phyloP scores from a whole-genome alignment of 2,888 invertebrate species.

The Siphlonurus alternatus region DNA sequence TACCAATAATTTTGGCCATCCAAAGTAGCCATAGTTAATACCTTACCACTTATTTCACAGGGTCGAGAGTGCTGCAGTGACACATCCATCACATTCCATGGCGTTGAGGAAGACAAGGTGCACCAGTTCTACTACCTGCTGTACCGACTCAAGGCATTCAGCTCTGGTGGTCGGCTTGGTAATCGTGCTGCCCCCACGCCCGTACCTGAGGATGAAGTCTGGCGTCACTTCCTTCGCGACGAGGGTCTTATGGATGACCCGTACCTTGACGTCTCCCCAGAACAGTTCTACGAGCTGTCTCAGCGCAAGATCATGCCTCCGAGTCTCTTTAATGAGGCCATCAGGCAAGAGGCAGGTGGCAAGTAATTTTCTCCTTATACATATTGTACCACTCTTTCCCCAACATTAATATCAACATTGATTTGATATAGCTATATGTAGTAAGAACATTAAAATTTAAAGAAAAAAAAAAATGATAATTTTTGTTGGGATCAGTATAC shows the following conservation, averaged over 20 bases:
- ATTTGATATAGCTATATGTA: no score
- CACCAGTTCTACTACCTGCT: conserved; percentile 34
- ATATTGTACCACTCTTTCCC: background rate
- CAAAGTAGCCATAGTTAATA: no score
- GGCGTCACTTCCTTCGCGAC: conserved; percentile 29
- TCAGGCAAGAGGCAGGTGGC: background rate
- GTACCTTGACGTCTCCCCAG: conserved; percentile 26
- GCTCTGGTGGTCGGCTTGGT: conserved; percentile 25
- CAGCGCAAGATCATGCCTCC: conserved; percentile 23
- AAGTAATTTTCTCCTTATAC: background rate
- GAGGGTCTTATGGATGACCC: conserved; percentile 18
- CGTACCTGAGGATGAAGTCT: conserved; percentile 30
- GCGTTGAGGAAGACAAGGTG: conserved; percentile 33
- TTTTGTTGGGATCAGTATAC: no score
- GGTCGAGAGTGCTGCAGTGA: conserved; percentile 33
- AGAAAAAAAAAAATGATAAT: no score
- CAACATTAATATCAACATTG: no score
- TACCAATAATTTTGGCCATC: no score
- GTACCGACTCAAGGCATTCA: conserved; percentile 32
- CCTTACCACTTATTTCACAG: conserved; percentile 10
- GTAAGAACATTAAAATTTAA: no score
- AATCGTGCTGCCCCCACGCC: conserved; percentile 24
- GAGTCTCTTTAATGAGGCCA: conserved; percentile 16
- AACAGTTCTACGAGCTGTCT: conserved; percentile 33
- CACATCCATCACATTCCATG: conserved; percentile 29